Percentiles rank a stretch among this genome's conserved stretches.
These are phyloP conservation scores for Anarhynchus alexandrinus DNA, from an alignment of 2,113 vertebrate genomes.

Conservation along the genomic window DNA sequence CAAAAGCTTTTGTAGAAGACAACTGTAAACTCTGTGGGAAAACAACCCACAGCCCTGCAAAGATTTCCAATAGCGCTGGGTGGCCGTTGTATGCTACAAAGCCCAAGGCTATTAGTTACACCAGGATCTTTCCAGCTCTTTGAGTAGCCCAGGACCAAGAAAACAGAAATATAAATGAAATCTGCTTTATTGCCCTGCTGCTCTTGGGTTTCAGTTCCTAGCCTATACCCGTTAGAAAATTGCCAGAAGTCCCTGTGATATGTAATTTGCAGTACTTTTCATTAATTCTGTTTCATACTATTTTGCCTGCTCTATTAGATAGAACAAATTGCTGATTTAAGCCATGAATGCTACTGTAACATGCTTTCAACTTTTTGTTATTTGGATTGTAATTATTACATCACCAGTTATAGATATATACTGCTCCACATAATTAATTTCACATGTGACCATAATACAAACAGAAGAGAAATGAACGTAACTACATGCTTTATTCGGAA, in stretches of 20 bases:
- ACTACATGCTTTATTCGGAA: neutral
- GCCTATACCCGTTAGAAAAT: neutral
- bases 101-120: neutral
- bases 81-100: neutral
- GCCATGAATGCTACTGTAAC: neutral
- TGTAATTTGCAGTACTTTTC: neutral
- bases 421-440: neutral
- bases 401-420: neutral
- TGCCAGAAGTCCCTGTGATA: neutral
- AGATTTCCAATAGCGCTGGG: neutral
- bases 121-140: neutral
- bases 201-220: neutral
- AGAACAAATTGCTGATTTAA: constrained; percentile 10
- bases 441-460: neutral
- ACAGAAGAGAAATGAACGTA: neutral
- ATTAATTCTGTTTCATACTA: neutral
- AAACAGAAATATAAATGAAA: neutral
- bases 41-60: neutral
- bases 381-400: neutral
- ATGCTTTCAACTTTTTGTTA: neutral
- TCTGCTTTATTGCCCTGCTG: neutral
- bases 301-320: neutral
- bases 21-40: neutral
- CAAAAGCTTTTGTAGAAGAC: neutral
- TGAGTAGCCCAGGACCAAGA: neutral